These are phyloP conservation scores for Zoanthus gigantus DNA, from an alignment of 92 coral and sea anemone species.

Conservation along the genomic window DNA sequence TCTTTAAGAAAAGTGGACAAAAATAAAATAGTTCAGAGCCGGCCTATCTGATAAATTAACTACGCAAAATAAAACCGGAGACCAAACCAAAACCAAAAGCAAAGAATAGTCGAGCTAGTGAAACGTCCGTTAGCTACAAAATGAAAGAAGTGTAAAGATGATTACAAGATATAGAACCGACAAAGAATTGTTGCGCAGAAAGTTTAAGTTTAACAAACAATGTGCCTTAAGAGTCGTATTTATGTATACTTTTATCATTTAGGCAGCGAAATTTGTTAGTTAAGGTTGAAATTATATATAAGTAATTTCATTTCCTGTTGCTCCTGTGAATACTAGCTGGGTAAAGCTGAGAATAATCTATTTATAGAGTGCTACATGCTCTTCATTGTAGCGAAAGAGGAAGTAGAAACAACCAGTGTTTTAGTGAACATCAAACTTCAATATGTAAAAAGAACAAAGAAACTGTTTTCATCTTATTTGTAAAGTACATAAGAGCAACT, in stretches of 20 bases:
- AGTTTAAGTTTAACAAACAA: neutral
- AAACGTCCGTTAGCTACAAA: too few species aligned
- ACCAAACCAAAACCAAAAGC: neutral
- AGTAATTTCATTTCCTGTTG: slow-evolving; percentile 21
- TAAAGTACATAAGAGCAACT: slow-evolving; percentile 28
- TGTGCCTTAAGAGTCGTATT: neutral
- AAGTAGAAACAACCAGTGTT: neutral
- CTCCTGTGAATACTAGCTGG: neutral
- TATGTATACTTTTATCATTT: slow-evolving; percentile 1
- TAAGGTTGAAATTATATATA: neutral
- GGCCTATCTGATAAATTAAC: neutral
- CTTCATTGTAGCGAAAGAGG: neutral
- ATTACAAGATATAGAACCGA: neutral
- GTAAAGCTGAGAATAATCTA: neutral
- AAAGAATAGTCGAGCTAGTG: neutral
- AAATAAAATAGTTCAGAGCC: neutral
- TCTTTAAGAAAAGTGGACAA: neutral
- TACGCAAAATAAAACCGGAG: neutral
- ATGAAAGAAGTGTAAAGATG: too few species aligned
- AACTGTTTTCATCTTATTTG: slow-evolving; percentile 9
- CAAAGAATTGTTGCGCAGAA: neutral
- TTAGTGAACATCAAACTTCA: neutral
- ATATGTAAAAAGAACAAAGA: neutral
- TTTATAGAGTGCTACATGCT: neutral
- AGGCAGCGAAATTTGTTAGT: neutral